Evolutionary conservation across 2,888 invertebrate species (phyloP).

Genomic region (Chironomus riparius): DNA sequence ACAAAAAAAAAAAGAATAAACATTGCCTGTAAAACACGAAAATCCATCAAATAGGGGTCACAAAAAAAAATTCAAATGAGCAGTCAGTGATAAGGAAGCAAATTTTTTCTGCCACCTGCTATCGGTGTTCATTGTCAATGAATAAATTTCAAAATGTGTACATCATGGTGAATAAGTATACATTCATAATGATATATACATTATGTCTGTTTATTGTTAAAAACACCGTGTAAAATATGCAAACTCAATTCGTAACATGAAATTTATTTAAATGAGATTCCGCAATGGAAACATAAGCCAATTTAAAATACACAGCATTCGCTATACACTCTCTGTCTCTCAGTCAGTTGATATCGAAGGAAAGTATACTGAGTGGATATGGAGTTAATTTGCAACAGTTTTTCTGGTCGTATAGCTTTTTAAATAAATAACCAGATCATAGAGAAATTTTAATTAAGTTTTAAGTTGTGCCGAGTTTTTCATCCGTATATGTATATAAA

Average conservation of each 20-base stretch:
- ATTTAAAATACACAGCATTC: slow-evolving; percentile 1
- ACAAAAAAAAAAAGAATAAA: too few relatives aligned
- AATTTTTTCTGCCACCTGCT: slow-evolving; percentile 15
- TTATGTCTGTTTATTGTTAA: slow-evolving; percentile 17
- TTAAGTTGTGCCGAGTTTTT: not conserved
- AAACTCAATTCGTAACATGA: slow-evolving; percentile 16
- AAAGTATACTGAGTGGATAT: not conserved
- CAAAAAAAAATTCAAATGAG: not conserved
- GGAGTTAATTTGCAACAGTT: slow-evolving; percentile 10
- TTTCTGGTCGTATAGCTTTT: slow-evolving; percentile 8
- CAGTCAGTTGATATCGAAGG: not conserved
- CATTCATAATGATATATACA: not conserved
- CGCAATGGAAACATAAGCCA: slow-evolving; percentile 19
- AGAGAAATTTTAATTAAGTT: slow-evolving; percentile 25
- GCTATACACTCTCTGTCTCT: too few relatives aligned
- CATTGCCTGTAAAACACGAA: too few relatives aligned
- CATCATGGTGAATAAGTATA: not conserved
- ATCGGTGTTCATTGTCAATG: slow-evolving; percentile 16
- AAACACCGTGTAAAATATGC: slow-evolving; percentile 25
- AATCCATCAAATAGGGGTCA: too few relatives aligned
- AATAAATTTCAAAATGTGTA: not conserved
- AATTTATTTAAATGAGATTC: slow-evolving; percentile 25
- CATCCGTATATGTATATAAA: too few relatives aligned
- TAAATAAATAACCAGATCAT: slow-evolving; percentile 22
- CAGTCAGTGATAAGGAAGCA: slow-evolving; percentile 13